Evolutionary conservation across 2,113 vertebrate genomes (phyloP), one percentile per base, ranked within the genome.

Genomic region (Macquaria australasica): DNA sequence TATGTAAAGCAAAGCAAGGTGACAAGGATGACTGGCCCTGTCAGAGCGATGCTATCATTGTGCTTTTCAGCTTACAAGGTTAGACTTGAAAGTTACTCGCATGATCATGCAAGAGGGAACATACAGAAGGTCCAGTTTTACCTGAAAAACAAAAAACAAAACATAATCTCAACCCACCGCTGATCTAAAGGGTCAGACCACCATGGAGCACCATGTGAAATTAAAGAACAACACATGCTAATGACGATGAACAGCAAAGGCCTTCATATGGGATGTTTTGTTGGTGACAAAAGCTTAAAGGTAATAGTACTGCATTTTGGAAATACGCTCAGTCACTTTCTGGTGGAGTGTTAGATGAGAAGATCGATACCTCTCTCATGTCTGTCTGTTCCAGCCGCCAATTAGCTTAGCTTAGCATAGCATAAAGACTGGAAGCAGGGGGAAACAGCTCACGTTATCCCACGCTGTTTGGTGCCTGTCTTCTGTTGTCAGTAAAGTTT

Each of bases 11-110:
- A 79, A 79, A 85, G 66, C 77, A 62, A 86, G 63, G 60, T 63
- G 84, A 88, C 82, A 39, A 39, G 80, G 73, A 79, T 84, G 80
- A 87, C 79, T 77, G 66, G 84, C 18, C 34, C 48, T 82, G 91
- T 88, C 92, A 86, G 72, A 41, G 21, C 3, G 3, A 73, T 68
- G 66, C 45, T 68, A 10, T 83, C 78, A 53, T 60, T 43, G 55
- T 60, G 72, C 79, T 85, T 73, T 79, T 73, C 41, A 68, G 60
- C 45, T 72, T 15, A 67, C 62, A 20, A 31, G 75, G 51, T 77
- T 48, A 34, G 77, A 72, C 68, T 63, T 82, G 21, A 83, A 73
- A 80, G 68, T 83, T 69, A 75, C 59, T 60, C 51, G 5, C 51
- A 70, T 72, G 64, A 70, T 81, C 31, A 73, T 60, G 75, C 76